Evolutionary conservation across 1,140 invertebrate genomes (phyloP).

Genomic region (Bombus waltoni): DNA sequence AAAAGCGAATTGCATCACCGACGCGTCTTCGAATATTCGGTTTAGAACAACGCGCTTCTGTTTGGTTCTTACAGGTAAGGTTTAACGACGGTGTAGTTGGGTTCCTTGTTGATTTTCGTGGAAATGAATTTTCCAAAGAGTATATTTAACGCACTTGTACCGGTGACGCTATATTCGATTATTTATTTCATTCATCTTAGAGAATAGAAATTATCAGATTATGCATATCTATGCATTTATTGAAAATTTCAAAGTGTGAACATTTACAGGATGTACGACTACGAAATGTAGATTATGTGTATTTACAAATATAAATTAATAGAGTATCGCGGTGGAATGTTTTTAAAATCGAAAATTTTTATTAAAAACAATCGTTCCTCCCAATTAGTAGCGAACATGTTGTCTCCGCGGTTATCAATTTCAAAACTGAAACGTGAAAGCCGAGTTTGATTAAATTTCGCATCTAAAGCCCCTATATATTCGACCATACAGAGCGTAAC

Average conservation of each 20-base stretch:
- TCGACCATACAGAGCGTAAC: neutral
- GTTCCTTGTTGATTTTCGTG: no score
- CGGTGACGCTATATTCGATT: no score
- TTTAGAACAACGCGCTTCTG: no score
- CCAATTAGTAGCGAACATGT: neutral
- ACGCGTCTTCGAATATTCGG: no score
- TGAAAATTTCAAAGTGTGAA: no score
- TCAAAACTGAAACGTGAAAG: neutral
- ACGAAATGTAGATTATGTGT: neutral
- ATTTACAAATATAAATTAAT: neutral
- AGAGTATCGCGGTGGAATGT: neutral
- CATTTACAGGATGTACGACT: neutral
- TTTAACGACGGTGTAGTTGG: no score
- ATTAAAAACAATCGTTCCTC: neutral
- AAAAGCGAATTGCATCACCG: neutral
- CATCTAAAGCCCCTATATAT: neutral
- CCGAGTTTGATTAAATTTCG: slow-evolving; percentile 27
- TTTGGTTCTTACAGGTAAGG: no score
- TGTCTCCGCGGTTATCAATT: neutral
- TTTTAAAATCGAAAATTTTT: neutral
- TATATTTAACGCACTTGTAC: no score
- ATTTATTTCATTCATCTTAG: no score
- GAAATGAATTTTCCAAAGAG: no score
- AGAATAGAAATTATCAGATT: no score
- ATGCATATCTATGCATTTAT: no score